Evolutionary conservation across 2,797 vertebrate genomes (phyloP).

Genomic region (Oreonectes daqikongensis): DNA sequence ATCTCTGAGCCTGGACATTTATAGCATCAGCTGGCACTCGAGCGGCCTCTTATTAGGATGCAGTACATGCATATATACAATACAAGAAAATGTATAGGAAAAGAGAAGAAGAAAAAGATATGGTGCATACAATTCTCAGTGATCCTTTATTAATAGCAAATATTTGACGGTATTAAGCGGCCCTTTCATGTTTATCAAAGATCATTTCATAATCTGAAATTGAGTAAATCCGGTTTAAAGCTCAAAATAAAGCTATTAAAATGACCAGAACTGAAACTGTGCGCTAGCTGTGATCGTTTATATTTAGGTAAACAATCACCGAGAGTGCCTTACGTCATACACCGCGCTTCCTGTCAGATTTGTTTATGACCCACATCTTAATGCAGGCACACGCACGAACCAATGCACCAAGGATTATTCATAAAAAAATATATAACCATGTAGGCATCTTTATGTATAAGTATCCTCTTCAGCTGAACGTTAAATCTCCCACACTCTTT

Average conservation of each 20-base stretch:
- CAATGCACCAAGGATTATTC: background rate
- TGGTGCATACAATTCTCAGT: no score
- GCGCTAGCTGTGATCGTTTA: background rate
- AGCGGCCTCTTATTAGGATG: background rate
- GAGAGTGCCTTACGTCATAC: constrained; percentile 47
- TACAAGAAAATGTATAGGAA: no score
- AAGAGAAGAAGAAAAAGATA: background rate
- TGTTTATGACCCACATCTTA: constrained; percentile 38
- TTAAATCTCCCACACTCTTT: background rate
- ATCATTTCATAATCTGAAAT: background rate
- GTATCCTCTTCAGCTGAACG: background rate
- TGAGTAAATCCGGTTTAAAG: background rate
- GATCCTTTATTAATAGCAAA: no score
- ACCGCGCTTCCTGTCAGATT: constrained; percentile 23
- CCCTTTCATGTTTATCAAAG: background rate
- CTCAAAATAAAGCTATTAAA: no score
- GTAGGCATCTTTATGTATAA: background rate
- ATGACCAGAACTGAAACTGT: background rate
- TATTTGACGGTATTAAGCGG: no score
- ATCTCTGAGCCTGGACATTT: constrained; percentile 6
- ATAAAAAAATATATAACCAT: background rate
- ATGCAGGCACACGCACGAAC: background rate
- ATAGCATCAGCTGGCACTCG: constrained; percentile 16
- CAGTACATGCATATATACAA: background rate
- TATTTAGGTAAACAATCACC: constrained; percentile 36